Percentiles rank a stretch among this genome's conserved stretches.
These are phyloP conservation scores for Paracanthobrama guichenoti DNA, from an alignment of 2,113 vertebrate genomes.

Conservation along the genomic window DNA sequence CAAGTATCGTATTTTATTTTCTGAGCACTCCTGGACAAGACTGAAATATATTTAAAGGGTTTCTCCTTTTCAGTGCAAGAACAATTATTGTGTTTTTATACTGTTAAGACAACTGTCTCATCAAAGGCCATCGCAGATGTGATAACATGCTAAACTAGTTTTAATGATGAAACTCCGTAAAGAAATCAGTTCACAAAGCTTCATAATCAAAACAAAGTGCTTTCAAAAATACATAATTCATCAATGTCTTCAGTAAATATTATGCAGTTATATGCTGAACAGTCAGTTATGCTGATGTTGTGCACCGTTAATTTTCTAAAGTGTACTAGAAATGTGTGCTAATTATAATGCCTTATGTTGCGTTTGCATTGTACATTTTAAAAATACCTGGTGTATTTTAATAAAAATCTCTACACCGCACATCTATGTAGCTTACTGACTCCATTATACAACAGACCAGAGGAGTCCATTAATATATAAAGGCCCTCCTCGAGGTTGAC, in stretches of 20 bases:
- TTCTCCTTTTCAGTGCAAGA: not conserved
- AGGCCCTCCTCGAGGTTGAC: constrained; percentile 49
- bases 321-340: not conserved
- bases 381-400: not conserved
- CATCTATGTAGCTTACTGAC: constrained; percentile 37
- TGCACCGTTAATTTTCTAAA: not conserved
- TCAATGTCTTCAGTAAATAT: not conserved
- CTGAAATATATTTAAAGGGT: not conserved
- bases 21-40: not conserved
- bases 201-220: not conserved
- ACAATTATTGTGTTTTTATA: not conserved
- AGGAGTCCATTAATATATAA: constrained; percentile 51
- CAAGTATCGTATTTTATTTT: not conserved
- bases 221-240: not conserved
- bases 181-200: not conserved
- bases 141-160: not conserved
- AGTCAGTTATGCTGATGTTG: not conserved
- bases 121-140: not conserved
- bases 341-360: not conserved
- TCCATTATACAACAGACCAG: constrained; percentile 50
- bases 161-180: not conserved
- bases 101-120: not conserved
- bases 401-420: constrained; percentile 19
- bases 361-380: not conserved
- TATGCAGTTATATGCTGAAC: not conserved